phyloP scores from a whole-genome alignment of 1,140 invertebrate genomes.

The Planococcus citri region DNA sequence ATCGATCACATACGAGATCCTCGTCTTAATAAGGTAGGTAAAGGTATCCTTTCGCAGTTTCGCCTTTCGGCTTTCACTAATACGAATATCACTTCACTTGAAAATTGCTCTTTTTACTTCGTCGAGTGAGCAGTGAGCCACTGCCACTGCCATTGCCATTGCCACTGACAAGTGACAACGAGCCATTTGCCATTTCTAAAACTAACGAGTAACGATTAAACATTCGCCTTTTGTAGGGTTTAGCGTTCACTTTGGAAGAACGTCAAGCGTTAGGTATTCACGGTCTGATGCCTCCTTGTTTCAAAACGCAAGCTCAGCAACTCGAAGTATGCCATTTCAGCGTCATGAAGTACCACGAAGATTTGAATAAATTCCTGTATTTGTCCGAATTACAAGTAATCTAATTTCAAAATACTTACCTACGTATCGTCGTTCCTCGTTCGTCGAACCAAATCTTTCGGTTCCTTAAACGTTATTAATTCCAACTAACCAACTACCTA shows the following conservation, averaged over 20 bases:
- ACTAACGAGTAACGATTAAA: too few relatives aligned
- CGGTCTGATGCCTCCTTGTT: conserved; percentile 80
- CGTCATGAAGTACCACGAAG: conserved; percentile 72
- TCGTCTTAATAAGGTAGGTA: conserved; percentile 42
- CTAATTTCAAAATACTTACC: conserved; percentile 22
- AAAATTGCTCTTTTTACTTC: too few relatives aligned
- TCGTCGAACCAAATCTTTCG: neutral
- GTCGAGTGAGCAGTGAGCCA: too few relatives aligned
- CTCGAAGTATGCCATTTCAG: conserved; percentile 72
- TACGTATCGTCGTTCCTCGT: too few relatives aligned
- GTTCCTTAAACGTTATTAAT: too few relatives aligned
- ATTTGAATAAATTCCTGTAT: conserved; percentile 81
- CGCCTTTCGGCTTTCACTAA: too few relatives aligned
- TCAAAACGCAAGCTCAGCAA: conserved; percentile 87
- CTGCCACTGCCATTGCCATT: too few relatives aligned
- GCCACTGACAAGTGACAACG: too few relatives aligned
- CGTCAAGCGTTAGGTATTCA: conserved; percentile 84
- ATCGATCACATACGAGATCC: conserved; percentile 50
- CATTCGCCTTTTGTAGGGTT: conserved; percentile 42
- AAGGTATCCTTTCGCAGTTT: too few relatives aligned
- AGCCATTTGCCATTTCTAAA: too few relatives aligned
- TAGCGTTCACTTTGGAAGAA: conserved; percentile 82
- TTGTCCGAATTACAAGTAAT: conserved; percentile 72
- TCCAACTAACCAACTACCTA: too few relatives aligned
- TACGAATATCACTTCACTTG: too few relatives aligned